Percentiles rank a stretch among this genome's conserved stretches.
Conservation (phyloP, 2,888 invertebrate species). For the Drosophila borealis region DNA sequence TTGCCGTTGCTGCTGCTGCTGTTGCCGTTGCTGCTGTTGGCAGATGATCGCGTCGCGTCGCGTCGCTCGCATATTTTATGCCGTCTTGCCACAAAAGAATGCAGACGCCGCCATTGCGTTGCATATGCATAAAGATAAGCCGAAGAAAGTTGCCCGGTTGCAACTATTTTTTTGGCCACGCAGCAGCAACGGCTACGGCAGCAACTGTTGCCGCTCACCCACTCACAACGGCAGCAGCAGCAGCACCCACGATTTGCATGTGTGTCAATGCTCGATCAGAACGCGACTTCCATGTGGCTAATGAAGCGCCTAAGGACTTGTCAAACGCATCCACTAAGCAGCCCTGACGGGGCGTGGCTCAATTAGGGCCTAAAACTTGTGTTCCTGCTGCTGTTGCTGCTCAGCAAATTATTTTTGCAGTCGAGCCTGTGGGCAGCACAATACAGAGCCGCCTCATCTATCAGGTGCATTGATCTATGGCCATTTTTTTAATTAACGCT, state of each 20-base stretch:
- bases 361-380: constrained; percentile 32
- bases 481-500: constrained; percentile 80
- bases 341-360: constrained; percentile 20
- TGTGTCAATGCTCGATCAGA: constrained; percentile 68
- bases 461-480: constrained; percentile 81
- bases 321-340: constrained; percentile 40
- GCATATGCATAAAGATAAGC: constrained; percentile 79
- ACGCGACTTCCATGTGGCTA: constrained; percentile 48
- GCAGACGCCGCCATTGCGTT: constrained; percentile 77
- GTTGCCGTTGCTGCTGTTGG: constrained; percentile 42
- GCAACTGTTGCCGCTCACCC: constrained; percentile 39
- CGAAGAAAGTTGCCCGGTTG: constrained; percentile 68
- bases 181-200: constrained; percentile 31
- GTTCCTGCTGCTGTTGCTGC: constrained; percentile 14
- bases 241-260: constrained; percentile 63
- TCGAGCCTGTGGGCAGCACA: not conserved
- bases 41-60: constrained; percentile 65
- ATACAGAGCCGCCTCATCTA: constrained; percentile 51
- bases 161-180: constrained; percentile 34
- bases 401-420: constrained; percentile 55
- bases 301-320: constrained; percentile 75
- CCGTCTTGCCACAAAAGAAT: constrained; percentile 62
- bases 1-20: constrained; percentile 41
- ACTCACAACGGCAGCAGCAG: constrained; percentile 43
- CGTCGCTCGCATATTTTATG: constrained; percentile 74